Conservation (phyloP, 2,113 vertebrate species). For the Phycodurus eques region DNA sequence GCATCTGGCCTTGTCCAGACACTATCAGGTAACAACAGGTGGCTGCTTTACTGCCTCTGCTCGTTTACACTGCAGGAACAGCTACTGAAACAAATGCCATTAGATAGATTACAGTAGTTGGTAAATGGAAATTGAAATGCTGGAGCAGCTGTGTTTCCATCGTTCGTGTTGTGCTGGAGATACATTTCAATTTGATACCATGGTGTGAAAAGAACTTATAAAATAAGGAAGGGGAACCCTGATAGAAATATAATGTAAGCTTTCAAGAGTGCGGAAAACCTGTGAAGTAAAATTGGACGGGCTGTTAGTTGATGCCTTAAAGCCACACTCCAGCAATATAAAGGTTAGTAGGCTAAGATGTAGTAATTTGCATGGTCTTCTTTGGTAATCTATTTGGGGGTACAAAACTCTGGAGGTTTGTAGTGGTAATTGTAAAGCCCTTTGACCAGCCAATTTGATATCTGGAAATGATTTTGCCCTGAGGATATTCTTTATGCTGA, state of each 20-base stretch:
- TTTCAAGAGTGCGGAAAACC: conserved; percentile 16
- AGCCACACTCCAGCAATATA: conserved; percentile 33
- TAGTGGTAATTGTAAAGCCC: conserved; percentile 40
- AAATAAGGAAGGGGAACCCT: conserved; percentile 9
- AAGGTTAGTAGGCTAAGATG: conserved; percentile 41
- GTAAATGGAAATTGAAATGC: conserved; percentile 50
- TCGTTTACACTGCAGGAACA: conserved; percentile 63
- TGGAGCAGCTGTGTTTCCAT: conserved; percentile 33
- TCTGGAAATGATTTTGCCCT: conserved; percentile 34
- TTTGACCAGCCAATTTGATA: conserved; percentile 50
- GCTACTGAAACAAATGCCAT: conserved; percentile 66
- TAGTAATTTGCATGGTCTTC: conserved; percentile 40
- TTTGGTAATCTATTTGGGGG: conserved; percentile 26
- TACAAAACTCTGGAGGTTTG: conserved; percentile 18
- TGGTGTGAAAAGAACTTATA: conserved; percentile 15
- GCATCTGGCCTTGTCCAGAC: conserved; percentile 74
- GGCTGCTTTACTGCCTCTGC: conserved; percentile 68
- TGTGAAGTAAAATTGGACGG: conserved; percentile 28
- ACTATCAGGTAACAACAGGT: conserved; percentile 75
- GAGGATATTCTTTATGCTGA: conserved; percentile 15
- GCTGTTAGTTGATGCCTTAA: conserved; percentile 32
- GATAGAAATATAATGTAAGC: conserved; percentile 9
- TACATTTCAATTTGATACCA: conserved; percentile 17
- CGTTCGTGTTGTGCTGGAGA: conserved; percentile 20
- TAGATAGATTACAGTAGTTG: conserved; percentile 41